Conservation (phyloP, 2,797 vertebrate genomes). For the Sternarchorhynchus goeldii region DNA sequence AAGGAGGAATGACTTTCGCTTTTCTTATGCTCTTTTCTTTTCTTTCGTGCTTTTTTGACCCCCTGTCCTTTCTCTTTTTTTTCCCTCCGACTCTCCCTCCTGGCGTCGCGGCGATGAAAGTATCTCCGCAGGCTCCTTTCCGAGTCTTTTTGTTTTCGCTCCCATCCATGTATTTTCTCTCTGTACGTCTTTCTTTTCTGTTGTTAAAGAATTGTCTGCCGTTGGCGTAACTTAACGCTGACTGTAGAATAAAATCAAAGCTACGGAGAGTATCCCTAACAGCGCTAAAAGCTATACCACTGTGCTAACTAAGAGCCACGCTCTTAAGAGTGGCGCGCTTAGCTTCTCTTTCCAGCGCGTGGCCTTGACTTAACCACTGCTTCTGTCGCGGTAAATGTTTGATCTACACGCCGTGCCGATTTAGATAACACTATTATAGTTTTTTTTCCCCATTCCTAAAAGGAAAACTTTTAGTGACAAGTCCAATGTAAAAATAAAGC, state of each 20-base stretch:
- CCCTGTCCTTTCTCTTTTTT: constrained; percentile 38
- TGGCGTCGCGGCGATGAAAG: constrained; percentile 59
- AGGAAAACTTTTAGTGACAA: neutral
- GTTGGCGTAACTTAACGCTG: constrained; percentile 32
- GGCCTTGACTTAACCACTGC: neutral
- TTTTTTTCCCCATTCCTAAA: neutral
- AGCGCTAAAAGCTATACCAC: constrained; percentile 1
- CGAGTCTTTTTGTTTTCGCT: constrained; percentile 13
- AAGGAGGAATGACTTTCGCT: constrained; percentile 48
- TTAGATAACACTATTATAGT: neutral
- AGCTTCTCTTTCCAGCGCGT: neutral
- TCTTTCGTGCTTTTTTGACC: constrained; percentile 51
- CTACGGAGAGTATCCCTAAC: neutral
- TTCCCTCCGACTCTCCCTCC: constrained; percentile 43
- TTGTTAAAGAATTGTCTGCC: constrained; percentile 7
- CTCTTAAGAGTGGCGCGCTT: neutral
- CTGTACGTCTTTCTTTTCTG: constrained; percentile 15
- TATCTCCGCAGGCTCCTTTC: constrained; percentile 40
- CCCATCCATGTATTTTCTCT: neutral
- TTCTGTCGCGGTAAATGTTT: neutral
- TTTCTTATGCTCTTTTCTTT: constrained; percentile 35
- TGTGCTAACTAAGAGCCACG: neutral
- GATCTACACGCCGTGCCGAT: neutral
- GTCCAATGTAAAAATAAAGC: neutral
- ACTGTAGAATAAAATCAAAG: constrained; percentile 38